Evolutionary conservation across 2,797 vertebrate species (phyloP).

Genomic region (Anabacerthia variegaticeps): DNA sequence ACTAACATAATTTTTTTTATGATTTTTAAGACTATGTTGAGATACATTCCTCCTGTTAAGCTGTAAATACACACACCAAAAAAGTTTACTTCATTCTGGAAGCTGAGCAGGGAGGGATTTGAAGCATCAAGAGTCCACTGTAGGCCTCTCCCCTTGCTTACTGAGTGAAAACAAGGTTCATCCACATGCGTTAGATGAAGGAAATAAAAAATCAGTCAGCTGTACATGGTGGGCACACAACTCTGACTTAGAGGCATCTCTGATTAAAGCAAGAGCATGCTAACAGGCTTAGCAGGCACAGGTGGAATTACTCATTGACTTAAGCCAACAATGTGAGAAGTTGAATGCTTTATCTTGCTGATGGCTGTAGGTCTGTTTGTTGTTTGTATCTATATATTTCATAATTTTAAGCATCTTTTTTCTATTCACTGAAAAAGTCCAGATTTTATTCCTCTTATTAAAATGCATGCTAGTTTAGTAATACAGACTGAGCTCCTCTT

Average conservation of each 20-base stretch:
- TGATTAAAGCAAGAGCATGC: background rate
- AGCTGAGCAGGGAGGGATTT: background rate
- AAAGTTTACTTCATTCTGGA: background rate
- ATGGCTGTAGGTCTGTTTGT: background rate
- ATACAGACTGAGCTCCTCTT: background rate
- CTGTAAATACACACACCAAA: background rate
- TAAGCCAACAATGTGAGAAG: background rate
- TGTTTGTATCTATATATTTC: background rate
- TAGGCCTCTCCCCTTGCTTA: background rate
- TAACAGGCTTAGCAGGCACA: background rate
- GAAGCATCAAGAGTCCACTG: background rate
- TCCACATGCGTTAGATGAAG: background rate
- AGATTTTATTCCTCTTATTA: background rate
- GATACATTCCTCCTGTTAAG: background rate
- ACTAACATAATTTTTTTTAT: background rate
- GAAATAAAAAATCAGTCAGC: background rate
- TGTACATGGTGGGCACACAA: background rate
- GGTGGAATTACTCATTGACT: background rate
- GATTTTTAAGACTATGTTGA: background rate
- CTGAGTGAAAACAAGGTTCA: background rate
- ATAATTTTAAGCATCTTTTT: background rate
- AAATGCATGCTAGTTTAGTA: background rate
- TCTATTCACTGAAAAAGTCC: background rate
- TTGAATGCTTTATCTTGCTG: background rate
- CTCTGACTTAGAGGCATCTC: background rate